Base-by-base conservation (phyloP, 1,140 invertebrate genomes). In the Scaptomyza pallida region DNA sequence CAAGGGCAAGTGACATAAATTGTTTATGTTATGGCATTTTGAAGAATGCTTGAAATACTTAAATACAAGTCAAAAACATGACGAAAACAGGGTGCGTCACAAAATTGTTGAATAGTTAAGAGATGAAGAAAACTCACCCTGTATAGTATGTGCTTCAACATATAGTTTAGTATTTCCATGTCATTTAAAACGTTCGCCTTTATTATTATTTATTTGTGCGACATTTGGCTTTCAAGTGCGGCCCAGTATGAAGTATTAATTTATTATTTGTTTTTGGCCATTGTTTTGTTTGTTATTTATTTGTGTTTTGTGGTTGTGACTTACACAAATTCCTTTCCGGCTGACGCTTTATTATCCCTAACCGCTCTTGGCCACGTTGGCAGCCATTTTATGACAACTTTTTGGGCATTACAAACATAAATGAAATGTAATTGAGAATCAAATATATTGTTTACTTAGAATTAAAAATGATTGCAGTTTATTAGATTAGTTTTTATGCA, bases 121-220 rank as follows among this genome's bases (percentile, higher is more conserved):
- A n/a, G n/a, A n/a, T 26, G 23, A 26, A 26, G 5, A 4, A n/a
- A 21, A 19, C 10, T 16, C 62, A 76, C 68, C 78, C 73, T 74
- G 33, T 76, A 4, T 23, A n/a, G n/a, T 23, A 52, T 50, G 21
- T 26, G 19, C 19, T 19, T 33, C 33, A 21, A 45, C 33, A 15
- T 10, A 2, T 15, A 2, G 30, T 17, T 4, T 12, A 44, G 40
- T 30, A 56, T 73, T 62, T 67, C 30, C 30, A 35, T 85, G 72
- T 55, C 81, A 80, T 86, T 80, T 79, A 73, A 76, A 85, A 40
- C 37, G 65, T 64, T 64, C 47, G 59, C 44, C 62, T 71, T 79
- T 83, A 85, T 77, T 74, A 72, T 86, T 86, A 85, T 85, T 86
- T 86, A 86, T 85, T 85, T 86, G 69, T 75, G 62, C 5, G 26